A percentile compares a stretch with the other conserved stretches of the same genome.
These are phyloP conservation scores for Adelognathus sp. DNA, from an alignment of 2,888 invertebrate species.

Conservation along the genomic window DNA sequence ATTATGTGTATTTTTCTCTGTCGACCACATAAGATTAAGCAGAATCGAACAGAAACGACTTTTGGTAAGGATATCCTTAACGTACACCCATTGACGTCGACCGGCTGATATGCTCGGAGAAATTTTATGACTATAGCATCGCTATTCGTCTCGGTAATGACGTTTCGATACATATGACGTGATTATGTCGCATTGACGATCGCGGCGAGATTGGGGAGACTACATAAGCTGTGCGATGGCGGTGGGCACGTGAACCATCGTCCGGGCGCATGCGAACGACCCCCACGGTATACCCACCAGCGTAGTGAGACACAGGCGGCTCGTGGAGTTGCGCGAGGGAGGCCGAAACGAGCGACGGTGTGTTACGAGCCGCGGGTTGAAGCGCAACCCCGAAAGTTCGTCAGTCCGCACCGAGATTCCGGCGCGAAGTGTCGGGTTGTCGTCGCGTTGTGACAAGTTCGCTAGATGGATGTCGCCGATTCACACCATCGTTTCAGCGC, in stretches of 20 bases:
- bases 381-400: constrained; percentile 46
- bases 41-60: too few species aligned
- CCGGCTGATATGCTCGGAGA: too few species aligned
- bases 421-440: constrained; percentile 75
- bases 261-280: constrained; percentile 76
- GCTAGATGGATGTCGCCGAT: constrained; percentile 80
- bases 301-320: neutral
- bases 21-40: neutral
- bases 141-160: too few species aligned
- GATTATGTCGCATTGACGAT: constrained; percentile 65
- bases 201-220: constrained; percentile 71
- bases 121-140: too few species aligned
- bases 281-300: constrained; percentile 27
- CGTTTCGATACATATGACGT: constrained; percentile 28
- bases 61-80: too few species aligned
- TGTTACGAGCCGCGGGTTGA: constrained; percentile 49
- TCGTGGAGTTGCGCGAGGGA: constrained; percentile 13
- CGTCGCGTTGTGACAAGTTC: constrained; percentile 75
- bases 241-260: constrained; percentile 75
- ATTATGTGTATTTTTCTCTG: neutral
- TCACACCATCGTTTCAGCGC: constrained; percentile 72
- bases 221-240: constrained; percentile 70
- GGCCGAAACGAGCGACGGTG: constrained; percentile 40
- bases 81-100: too few species aligned
- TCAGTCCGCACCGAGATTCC: constrained; percentile 79